Evolutionary conservation across 2,113 vertebrate genomes (phyloP).

Genomic region (Neopipo cinnamomea): DNA sequence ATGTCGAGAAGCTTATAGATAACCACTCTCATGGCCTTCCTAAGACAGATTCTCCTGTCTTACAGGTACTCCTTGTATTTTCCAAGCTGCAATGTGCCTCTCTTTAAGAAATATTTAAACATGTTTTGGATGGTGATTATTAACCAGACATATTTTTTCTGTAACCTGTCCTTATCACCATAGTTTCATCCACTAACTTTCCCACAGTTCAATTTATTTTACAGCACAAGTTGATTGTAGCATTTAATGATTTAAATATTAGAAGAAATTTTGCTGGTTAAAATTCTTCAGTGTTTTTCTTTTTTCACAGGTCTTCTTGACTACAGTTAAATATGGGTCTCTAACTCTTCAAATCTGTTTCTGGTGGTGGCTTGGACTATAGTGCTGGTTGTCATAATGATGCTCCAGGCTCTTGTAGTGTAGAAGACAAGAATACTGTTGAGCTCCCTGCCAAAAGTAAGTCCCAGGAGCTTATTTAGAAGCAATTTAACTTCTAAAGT

Average conservation of each 20-base stretch:
- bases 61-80: neutral
- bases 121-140: neutral
- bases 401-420: neutral
- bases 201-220: neutral
- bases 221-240: neutral
- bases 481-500: conserved; percentile 23
- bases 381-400: neutral
- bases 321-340: neutral
- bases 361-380: neutral
- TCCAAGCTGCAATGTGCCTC: neutral
- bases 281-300: neutral
- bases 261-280: neutral
- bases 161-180: neutral
- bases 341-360: neutral
- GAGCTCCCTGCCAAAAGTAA: conserved; percentile 12
- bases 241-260: neutral
- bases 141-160: neutral
- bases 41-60: neutral
- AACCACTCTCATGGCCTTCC: neutral
- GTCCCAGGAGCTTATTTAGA: conserved; percentile 20
- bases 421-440: neutral
- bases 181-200: neutral
- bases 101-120: neutral
- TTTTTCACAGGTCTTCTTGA: neutral
- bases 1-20: neutral